Evolutionary conservation across 2,113 vertebrate genomes (phyloP), one percentile per base, ranked within the genome.

Genomic region (Butorides virescens): DNA sequence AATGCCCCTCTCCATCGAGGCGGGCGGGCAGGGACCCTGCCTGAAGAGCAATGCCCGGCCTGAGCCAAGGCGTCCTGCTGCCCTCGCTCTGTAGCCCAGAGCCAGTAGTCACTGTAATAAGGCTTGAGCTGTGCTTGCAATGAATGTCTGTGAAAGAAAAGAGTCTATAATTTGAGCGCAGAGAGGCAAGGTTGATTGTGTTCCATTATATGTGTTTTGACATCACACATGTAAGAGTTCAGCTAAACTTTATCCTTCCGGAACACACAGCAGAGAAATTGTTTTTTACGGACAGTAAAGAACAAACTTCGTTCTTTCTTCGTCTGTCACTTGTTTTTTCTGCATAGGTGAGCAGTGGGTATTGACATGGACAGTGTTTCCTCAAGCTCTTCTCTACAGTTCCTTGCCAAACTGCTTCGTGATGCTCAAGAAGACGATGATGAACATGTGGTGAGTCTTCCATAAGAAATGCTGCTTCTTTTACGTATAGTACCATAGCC

Each of bases 331-430:
- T 67, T 70, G 17, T 55, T 91, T 81, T 53, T 46, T 44, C 39
- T 63, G 17, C 14, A 1, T 1, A 96, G 93, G 74, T 85, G 44
- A 94, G 39, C 39, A 15, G 49, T 15, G 30, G 16, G 3, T 9
- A 44, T 94, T 61, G 46, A 25, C 74, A 75, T 98, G 98, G 98
- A 98, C 14, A 70, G 47, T 34, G 1, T 97, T 59, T 97, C 98
- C 52, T 98, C 98, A 1, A 53, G 84, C 18, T 95, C 98, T 12
- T 95, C 90, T 46, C 77, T 99, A 8, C 97, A 97, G 95, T 97
- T 97, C 14, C 98, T 99, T 18, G 98, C 99, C 49, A 95, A 94
- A 5, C 90, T 99, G 56, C 97, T 99, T 6, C 86, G 61, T 23
- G 50, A 88, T 25, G 73, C 93, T 56, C 92, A 96, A 30, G 97